These are phyloP conservation scores for Papilio protenor DNA, from an alignment of 2,888 invertebrate species.

Conservation along the genomic window DNA sequence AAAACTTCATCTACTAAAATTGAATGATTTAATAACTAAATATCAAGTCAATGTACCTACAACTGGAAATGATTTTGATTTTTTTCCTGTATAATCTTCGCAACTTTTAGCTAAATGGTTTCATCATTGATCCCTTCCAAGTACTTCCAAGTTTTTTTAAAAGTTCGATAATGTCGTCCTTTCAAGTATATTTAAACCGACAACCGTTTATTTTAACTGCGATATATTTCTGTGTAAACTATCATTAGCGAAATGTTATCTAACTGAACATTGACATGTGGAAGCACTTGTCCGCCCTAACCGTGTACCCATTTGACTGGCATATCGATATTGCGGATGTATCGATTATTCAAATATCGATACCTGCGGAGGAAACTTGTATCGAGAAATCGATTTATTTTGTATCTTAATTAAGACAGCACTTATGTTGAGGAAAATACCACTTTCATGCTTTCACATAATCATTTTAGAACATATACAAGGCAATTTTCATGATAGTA, in stretches of 20 bases:
- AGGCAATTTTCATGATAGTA: not conserved
- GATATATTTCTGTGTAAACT: constrained; percentile 27
- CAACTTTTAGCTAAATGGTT: not conserved
- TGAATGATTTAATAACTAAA: not conserved
- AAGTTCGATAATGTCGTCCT: not conserved
- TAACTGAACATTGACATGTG: constrained; percentile 31
- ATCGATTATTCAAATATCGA: constrained; percentile 37
- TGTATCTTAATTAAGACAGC: not conserved
- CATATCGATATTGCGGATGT: constrained; percentile 37
- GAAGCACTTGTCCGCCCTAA: constrained; percentile 46
- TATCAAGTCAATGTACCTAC: not conserved
- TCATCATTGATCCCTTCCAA: not conserved
- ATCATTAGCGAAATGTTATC: constrained; percentile 32
- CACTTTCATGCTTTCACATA: not conserved
- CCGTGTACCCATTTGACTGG: constrained; percentile 43
- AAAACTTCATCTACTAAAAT: not conserved
- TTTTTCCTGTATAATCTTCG: not conserved
- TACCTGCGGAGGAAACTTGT: constrained; percentile 31
- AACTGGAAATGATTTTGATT: not conserved
- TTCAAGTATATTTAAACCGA: not conserved
- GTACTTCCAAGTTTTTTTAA: not conserved
- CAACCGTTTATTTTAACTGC: not conserved
- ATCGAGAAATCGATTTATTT: constrained; percentile 26
- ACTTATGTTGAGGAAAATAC: not conserved
- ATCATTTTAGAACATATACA: not conserved